These are phyloP conservation scores for Drosophila quinaria DNA, from an alignment of 2,888 invertebrate genomes.

Conservation along the genomic window DNA sequence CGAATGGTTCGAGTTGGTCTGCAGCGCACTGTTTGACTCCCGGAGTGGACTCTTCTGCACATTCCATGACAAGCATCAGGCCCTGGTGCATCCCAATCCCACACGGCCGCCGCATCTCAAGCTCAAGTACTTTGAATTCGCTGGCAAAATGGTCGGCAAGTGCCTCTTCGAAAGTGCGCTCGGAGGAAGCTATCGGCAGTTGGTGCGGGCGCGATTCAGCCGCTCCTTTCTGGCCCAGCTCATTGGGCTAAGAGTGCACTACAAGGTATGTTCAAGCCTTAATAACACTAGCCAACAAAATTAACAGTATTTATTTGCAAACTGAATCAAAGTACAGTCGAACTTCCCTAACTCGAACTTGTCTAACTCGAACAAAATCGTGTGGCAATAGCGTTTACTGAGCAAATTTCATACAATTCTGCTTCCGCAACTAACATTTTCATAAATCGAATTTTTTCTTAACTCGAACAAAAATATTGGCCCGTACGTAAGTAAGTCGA, in stretches of 20 bases:
- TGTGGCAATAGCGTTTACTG: too few relatives aligned
- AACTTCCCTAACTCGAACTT: too few relatives aligned
- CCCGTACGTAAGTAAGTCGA: too few relatives aligned
- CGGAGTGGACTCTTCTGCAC: constrained; percentile 93
- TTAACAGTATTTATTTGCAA: too few relatives aligned
- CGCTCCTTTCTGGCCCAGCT: constrained; percentile 97
- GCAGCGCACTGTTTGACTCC: constrained; percentile 94
- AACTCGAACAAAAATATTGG: too few relatives aligned
- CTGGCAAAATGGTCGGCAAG: constrained; percentile 97
- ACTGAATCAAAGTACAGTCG: too few relatives aligned
- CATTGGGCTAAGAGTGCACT: constrained; percentile 96
- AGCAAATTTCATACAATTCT: too few relatives aligned
- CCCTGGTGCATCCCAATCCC: constrained; percentile 95
- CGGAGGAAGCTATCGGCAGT: constrained; percentile 94
- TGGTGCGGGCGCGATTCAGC: constrained; percentile 95
- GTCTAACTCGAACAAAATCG: too few relatives aligned
- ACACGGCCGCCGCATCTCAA: constrained; percentile 91
- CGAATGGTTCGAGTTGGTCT: constrained; percentile 97
- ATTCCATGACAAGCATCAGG: constrained; percentile 94
- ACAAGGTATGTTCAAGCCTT: constrained; percentile 90
- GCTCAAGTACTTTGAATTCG: constrained; percentile 96
- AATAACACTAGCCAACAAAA: too few relatives aligned
- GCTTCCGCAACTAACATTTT: too few relatives aligned
- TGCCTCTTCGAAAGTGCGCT: constrained; percentile 97
- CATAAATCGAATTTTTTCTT: too few relatives aligned